Evolutionary conservation across 2,113 vertebrate genomes (phyloP), one percentile per base, ranked within the genome.

Genomic region (Thunnus maccoyii): DNA sequence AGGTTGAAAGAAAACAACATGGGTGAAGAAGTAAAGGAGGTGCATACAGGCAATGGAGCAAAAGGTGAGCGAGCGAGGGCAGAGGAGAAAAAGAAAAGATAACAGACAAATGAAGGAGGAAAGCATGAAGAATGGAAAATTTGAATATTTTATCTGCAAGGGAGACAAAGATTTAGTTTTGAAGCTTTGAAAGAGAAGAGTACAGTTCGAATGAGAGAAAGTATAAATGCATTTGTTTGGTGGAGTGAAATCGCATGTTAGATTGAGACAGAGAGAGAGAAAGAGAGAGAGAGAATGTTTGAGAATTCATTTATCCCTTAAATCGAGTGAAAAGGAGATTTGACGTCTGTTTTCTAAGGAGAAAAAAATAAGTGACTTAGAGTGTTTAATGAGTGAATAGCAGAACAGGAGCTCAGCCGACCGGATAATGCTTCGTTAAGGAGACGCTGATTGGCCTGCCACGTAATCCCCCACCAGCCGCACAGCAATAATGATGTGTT

Each of bases 361-460:
- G 84, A 88, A 87, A 78, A 69, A 20, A 87, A 85, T 66, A 82
- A 78, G 73, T 78, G 83, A 83, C 84, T 86, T 72, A 60, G 55
- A 74, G 72, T 3, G 8, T 86, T 89, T 88, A 80, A 82, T 78
- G 86, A 84, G 79, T 25, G 18, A 76, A 69, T n/a, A 47, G 71
- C 63, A 66, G 85, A 82, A 17, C 80, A 20, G 46, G 10, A 76
- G 88, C 83, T 87, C 72, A 76, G 70, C 69, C 80, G 3, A 41
- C 12, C 27, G 62, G 85, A 81, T 89, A 89, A 90, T 78, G 68
- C 77, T 81, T 46, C n/a, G 65, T 69, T 88, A 84, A 90, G 84
- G 86, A 88, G 89, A 84, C 44, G 90, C 90, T 75, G 77, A 83
- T 87, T 91, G 86, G 86, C 75, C 82, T 86, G 67, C 9, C 8